Conservation (phyloP, 2,113 vertebrate genomes). For the Tringa solitaria region DNA sequence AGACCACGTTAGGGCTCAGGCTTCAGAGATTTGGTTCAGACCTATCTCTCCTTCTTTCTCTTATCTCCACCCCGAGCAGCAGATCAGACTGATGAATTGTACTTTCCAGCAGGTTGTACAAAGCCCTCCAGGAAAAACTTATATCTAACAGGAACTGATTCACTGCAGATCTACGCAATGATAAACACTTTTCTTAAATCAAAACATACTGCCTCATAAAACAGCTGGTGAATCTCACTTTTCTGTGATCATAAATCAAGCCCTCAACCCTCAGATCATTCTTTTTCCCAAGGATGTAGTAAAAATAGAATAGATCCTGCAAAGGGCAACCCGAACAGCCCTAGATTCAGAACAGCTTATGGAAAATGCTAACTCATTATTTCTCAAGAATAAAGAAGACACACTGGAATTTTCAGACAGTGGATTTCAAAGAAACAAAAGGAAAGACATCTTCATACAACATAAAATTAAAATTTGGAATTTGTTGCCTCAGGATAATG, state of each 20-base stretch:
- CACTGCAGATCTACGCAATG: neutral
- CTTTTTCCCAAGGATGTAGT: neutral
- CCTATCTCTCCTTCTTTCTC: neutral
- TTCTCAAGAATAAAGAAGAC: neutral
- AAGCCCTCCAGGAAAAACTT: neutral
- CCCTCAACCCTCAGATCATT: neutral
- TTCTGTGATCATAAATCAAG: neutral
- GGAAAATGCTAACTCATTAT: neutral
- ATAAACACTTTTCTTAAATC: neutral
- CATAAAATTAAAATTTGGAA: neutral
- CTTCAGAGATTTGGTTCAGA: neutral
- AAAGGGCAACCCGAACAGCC: neutral
- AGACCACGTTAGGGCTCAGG: neutral
- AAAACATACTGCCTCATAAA: neutral
- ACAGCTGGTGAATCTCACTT: neutral
- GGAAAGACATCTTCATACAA: neutral
- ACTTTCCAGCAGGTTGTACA: slow-evolving; percentile 1
- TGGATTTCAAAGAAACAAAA: neutral
- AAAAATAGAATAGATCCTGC: neutral
- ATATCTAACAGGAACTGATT: neutral
- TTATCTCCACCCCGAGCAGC: neutral
- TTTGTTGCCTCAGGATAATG: neutral
- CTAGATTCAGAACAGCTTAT: neutral
- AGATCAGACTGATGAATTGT: neutral
- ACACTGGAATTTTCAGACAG: accelerated